These are phyloP conservation scores for Akabosia matsudoensis DNA, from an alignment of 1,140 invertebrate genomes.

Conservation along the genomic window DNA sequence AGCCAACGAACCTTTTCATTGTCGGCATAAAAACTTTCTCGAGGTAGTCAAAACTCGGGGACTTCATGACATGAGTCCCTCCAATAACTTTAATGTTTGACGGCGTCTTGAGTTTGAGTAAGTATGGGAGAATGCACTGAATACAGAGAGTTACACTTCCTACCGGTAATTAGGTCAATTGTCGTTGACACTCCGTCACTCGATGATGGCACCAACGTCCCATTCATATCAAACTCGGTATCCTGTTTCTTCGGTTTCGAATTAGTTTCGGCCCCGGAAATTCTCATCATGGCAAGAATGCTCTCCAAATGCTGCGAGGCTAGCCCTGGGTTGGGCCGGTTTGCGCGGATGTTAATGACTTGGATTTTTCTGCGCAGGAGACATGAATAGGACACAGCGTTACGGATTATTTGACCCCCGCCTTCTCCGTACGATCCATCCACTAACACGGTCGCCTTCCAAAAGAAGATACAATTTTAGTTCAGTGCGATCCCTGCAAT, in stretches of 20 bases:
- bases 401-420: constrained; percentile 45
- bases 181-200: constrained; percentile 25
- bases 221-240: constrained; percentile 37
- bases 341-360: constrained; percentile 36
- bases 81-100: constrained; percentile 40
- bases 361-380: constrained; percentile 30
- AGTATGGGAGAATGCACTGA: constrained; percentile 42
- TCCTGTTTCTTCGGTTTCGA: constrained; percentile 17
- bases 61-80: constrained; percentile 42
- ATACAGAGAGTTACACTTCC: constrained; percentile 43
- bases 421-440: constrained; percentile 45
- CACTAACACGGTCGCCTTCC: constrained; percentile 8
- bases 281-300: constrained; percentile 37
- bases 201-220: neutral
- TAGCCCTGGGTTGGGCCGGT: constrained; percentile 43
- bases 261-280: constrained; percentile 30
- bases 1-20: constrained; percentile 31
- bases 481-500: no score
- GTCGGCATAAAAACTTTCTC: constrained; percentile 35
- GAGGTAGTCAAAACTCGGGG: constrained; percentile 43
- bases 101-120: constrained; percentile 28
- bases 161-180: constrained; percentile 44
- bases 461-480: neutral
- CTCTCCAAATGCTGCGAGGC: constrained; percentile 45
- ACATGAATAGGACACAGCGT: constrained; percentile 35